Evolutionary conservation across 64 coral and sea anemone species (phyloP).

Genomic region (Montipora cactus): DNA sequence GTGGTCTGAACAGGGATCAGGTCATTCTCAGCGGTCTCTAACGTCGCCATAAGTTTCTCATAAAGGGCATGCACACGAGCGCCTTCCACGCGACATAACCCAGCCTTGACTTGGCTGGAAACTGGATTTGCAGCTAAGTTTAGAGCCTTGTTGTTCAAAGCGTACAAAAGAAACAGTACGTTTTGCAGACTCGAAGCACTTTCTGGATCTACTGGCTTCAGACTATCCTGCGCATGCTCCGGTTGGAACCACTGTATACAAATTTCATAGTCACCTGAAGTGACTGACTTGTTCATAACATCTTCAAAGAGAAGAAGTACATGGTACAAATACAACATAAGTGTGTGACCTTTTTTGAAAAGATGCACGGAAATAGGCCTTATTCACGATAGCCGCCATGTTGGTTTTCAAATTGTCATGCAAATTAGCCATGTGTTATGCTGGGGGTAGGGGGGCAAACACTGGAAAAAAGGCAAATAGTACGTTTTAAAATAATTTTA

Average conservation of each 20-base stretch:
- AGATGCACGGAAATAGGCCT: background rate
- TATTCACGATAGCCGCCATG: no score
- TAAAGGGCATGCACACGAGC: slow-evolving; percentile 73
- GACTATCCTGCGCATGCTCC: background rate
- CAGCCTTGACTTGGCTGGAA: slow-evolving; percentile 38
- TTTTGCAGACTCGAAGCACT: background rate
- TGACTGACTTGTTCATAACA: slow-evolving; percentile 31
- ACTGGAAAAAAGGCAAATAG: no score
- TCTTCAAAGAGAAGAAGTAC: background rate
- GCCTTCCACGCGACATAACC: slow-evolving; percentile 48
- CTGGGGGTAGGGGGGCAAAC: no score
- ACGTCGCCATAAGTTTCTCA: slow-evolving; percentile 77
- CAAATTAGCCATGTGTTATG: no score
- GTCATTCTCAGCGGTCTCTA: slow-evolving; percentile 82
- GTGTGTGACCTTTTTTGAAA: background rate
- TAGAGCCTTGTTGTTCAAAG: slow-evolving; percentile 76
- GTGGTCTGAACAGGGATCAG: slow-evolving; percentile 40
- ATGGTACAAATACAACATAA: background rate
- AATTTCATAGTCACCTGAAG: slow-evolving; percentile 71
- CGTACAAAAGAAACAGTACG: slow-evolving; percentile 54
- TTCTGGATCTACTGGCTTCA: background rate
- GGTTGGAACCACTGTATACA: slow-evolving; percentile 84
- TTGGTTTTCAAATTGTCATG: no score
- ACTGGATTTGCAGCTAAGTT: slow-evolving; percentile 32
- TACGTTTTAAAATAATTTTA: no score